phyloP scores from a whole-genome alignment of 2,113 vertebrate species.

The Cygnus atratus region DNA sequence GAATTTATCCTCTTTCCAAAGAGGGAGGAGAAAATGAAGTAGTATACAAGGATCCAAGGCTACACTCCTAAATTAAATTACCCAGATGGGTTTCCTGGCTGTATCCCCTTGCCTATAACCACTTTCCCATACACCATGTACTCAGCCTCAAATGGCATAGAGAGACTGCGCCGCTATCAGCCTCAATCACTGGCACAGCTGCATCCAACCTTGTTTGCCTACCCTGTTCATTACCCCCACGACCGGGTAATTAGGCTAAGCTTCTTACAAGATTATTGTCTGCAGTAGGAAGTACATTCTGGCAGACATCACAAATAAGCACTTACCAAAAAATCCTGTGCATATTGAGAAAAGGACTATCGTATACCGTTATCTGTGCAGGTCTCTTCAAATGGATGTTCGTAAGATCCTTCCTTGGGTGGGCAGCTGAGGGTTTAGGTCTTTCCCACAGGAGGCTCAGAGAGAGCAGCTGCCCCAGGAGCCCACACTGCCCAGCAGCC shows the following conservation, averaged over 20 bases:
- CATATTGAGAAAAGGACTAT: not conserved
- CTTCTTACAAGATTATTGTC: not conserved
- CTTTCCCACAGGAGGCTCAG: not conserved
- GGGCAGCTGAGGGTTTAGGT: not conserved
- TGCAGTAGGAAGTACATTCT: not conserved
- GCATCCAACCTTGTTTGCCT: fast-evolving
- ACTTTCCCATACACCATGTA: not conserved
- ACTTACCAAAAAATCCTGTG: not conserved
- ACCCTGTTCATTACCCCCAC: not conserved
- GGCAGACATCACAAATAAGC: not conserved
- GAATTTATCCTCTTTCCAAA: not conserved
- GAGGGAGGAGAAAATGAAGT: not conserved
- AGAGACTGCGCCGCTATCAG: not conserved
- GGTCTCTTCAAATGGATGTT: not conserved
- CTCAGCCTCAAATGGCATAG: not conserved
- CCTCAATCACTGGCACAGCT: not conserved
- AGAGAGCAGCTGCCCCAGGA: not conserved
- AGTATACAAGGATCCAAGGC: not conserved
- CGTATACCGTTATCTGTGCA: not conserved
- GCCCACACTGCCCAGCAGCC: not conserved
- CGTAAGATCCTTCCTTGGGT: not conserved
- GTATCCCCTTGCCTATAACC: not conserved
- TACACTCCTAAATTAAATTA: not conserved
- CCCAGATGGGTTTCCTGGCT: not conserved
- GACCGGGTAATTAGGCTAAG: not conserved